Conservation (phyloP, 2,888 invertebrate species). For the Brachyopa scutellaris region DNA sequence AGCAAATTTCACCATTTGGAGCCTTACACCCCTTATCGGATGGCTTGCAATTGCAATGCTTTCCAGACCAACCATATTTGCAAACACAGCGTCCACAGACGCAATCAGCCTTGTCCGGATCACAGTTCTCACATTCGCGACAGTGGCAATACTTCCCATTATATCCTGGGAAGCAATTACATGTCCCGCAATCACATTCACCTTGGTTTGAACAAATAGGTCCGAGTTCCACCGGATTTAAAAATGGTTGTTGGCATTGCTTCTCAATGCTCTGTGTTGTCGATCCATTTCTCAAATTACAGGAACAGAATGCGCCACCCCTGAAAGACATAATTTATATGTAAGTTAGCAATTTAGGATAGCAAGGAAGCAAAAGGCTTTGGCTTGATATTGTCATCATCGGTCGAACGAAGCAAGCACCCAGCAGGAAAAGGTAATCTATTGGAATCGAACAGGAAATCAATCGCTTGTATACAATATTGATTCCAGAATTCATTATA, state of each 20-base stretch:
- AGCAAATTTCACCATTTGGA: constrained; percentile 85
- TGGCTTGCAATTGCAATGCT: constrained; percentile 84
- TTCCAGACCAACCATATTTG: constrained; percentile 84
- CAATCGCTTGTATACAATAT: no score
- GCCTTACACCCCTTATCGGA: constrained; percentile 83
- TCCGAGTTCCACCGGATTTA: constrained; percentile 77
- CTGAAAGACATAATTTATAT: constrained; percentile 68
- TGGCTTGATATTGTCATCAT: no score
- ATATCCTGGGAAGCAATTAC: constrained; percentile 86
- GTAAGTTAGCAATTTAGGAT: no score
- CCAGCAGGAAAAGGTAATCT: no score
- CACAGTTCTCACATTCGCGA: constrained; percentile 84
- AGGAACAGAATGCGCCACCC: constrained; percentile 78
- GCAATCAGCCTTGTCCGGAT: constrained; percentile 88
- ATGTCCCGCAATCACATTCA: constrained; percentile 89
- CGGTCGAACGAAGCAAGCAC: no score
- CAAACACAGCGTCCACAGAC: constrained; percentile 89
- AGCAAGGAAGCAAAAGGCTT: no score
- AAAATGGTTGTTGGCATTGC: constrained; percentile 79
- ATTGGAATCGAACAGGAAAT: no score
- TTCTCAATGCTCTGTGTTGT: constrained; percentile 77
- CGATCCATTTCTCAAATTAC: constrained; percentile 76
- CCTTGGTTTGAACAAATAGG: constrained; percentile 88
- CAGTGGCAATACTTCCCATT: constrained; percentile 86
- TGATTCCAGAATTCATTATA: no score